These are phyloP conservation scores for Nothura maculosa DNA, from an alignment of 2,797 vertebrate species.

Conservation along the genomic window DNA sequence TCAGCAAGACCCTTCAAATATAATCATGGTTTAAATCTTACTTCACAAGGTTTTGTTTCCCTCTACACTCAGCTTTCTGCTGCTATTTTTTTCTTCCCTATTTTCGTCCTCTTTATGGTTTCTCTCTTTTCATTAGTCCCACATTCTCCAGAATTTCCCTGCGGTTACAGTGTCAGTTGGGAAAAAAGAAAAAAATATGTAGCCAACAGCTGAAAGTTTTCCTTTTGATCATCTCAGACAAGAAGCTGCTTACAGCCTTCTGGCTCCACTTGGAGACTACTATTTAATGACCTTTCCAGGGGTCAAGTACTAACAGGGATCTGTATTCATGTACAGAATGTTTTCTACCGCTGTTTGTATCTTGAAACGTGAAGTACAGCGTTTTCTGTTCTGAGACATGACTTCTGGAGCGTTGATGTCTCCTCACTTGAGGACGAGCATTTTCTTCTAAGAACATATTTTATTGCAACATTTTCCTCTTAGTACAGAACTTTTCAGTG, in stretches of 20 bases:
- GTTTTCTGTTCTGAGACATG: background rate
- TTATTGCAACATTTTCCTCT: background rate
- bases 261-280: background rate
- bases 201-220: conserved; percentile 19
- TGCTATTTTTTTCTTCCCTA: background rate
- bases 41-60: background rate
- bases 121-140: conserved; percentile 12
- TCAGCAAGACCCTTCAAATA: background rate
- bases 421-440: background rate
- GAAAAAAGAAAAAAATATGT: background rate
- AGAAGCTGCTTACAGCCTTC: conserved; percentile 3
- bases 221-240: conserved; percentile 3
- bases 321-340: background rate
- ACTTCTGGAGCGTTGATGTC: background rate
- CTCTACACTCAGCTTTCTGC: background rate
- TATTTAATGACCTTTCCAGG: conserved; percentile 23
- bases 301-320: conserved; percentile 21
- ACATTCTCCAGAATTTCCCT: background rate
- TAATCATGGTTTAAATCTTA: background rate
- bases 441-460: background rate
- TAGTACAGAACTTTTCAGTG: background rate
- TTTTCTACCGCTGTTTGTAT: background rate
- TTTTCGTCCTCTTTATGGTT: background rate
- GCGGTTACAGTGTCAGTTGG: background rate
- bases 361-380: background rate